These are phyloP conservation scores for Crocidura indochinensis DNA, from an alignment of 2,797 vertebrate genomes.

Conservation along the genomic window DNA sequence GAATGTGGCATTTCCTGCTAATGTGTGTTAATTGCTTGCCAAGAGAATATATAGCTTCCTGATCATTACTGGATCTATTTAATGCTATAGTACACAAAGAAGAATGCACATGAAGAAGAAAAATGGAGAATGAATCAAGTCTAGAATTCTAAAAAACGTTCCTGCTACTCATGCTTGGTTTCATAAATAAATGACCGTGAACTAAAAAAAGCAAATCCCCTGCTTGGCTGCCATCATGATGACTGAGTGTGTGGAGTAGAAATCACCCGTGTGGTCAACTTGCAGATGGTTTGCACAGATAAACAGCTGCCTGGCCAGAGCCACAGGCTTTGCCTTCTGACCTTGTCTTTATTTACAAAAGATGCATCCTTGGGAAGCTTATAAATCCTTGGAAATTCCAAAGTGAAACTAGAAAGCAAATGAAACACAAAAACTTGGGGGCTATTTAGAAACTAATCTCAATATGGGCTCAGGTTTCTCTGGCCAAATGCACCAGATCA, in stretches of 20 bases:
- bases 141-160: constrained; percentile 41
- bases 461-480: background rate
- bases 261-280: background rate
- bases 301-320: background rate
- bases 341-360: constrained; percentile 2
- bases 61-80: constrained; percentile 77
- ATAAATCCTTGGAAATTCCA: constrained; percentile 23
- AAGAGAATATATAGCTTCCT: constrained; percentile 69
- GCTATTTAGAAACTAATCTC: background rate
- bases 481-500: background rate
- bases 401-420: background rate
- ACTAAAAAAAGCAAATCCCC: constrained; percentile 28
- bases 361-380: constrained; percentile 2
- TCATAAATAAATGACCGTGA: constrained; percentile 53
- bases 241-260: background rate
- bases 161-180: background rate
- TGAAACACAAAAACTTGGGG: background rate
- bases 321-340: constrained; percentile 38
- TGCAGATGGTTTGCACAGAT: background rate
- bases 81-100: constrained; percentile 47
- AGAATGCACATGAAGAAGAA: constrained; percentile 32
- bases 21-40: constrained; percentile 65
- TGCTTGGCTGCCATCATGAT: background rate
- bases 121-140: constrained; percentile 27
- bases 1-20: constrained; percentile 32